phyloP scores from a whole-genome alignment of 2,113 vertebrate genomes.

The Noctilio leporinus region DNA sequence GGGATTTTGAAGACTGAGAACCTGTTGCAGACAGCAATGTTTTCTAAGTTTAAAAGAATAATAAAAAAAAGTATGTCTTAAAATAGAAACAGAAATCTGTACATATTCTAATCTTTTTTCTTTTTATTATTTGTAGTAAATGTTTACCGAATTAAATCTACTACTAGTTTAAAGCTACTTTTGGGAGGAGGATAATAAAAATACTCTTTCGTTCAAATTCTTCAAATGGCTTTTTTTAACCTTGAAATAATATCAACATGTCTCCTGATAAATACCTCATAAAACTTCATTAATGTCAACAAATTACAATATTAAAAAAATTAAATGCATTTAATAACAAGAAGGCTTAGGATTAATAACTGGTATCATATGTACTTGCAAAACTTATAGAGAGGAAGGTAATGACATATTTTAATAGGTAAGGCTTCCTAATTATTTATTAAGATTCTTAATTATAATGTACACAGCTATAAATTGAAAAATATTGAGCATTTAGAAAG shows the following conservation, averaged over 20 bases:
- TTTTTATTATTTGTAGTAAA: not conserved
- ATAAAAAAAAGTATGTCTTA: not conserved
- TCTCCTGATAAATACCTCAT: not conserved
- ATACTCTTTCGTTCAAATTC: not conserved
- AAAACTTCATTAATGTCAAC: not conserved
- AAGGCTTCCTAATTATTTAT: not conserved
- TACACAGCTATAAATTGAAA: not conserved
- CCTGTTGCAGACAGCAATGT: slow-evolving; percentile 90
- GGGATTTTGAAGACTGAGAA: slow-evolving; percentile 93
- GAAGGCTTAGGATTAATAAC: not conserved
- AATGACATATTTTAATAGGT: not conserved
- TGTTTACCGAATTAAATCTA: not conserved
- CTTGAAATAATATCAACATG: slow-evolving; percentile 2
- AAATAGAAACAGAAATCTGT: not conserved
- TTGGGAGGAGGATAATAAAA: not conserved
- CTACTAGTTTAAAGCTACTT: slow-evolving; percentile 1
- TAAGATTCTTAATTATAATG: not conserved
- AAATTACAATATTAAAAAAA: not conserved
- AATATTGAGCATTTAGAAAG: not conserved
- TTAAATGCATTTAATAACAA: not conserved
- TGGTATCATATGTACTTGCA: not conserved
- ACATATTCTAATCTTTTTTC: not conserved
- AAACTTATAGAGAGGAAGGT: not conserved
- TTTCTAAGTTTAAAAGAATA: slow-evolving; percentile 81
- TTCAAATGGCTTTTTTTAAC: not conserved